Conservation (phyloP, 2,113 vertebrate genomes). For the Hymenochirus boettgeri region DNA sequence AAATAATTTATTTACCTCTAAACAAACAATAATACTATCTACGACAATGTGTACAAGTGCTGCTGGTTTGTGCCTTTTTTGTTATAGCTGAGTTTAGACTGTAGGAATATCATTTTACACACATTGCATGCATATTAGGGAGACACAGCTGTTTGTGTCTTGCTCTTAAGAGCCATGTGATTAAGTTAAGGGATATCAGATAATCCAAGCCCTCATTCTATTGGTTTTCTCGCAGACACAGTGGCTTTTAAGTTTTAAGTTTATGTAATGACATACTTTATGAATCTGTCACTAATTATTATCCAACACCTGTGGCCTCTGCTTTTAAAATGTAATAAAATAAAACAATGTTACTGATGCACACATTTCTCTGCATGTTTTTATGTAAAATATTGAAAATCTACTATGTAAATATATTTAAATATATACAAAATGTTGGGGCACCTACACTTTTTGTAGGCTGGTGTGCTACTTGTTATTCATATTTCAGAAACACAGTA, state of each 20-base stretch:
- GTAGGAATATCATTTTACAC: conserved; percentile 98
- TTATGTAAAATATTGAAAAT: not conserved
- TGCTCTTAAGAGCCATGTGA: conserved; percentile 99
- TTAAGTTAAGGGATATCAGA: conserved; percentile 99
- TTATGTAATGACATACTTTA: conserved; percentile 95
- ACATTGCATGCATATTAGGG: conserved; percentile 95
- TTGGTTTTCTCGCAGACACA: conserved; percentile 69
- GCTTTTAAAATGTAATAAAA: conserved; percentile 43
- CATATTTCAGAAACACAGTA: no score
- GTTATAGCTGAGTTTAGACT: conserved; percentile 68
- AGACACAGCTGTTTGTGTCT: conserved; percentile 94
- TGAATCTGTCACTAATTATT: conserved; percentile 96
- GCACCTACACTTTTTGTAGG: no score
- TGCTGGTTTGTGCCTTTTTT: conserved; percentile 37
- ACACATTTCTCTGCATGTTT: not conserved
- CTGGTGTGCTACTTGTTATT: no score
- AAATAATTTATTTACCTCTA: conserved; percentile 69
- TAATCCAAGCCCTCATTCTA: conserved; percentile 79
- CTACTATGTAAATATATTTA: not conserved
- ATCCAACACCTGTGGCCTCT: conserved; percentile 94
- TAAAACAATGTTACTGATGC: conserved; percentile 2
- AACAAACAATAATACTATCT: conserved; percentile 81
- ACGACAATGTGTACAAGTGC: no score
- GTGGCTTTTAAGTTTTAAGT: conserved; percentile 93
- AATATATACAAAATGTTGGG: no score